Evolutionary conservation across 1,140 invertebrate species (phyloP), one percentile per base, ranked within the genome.

Genomic region (Ditylenchus dipsaci): DNA sequence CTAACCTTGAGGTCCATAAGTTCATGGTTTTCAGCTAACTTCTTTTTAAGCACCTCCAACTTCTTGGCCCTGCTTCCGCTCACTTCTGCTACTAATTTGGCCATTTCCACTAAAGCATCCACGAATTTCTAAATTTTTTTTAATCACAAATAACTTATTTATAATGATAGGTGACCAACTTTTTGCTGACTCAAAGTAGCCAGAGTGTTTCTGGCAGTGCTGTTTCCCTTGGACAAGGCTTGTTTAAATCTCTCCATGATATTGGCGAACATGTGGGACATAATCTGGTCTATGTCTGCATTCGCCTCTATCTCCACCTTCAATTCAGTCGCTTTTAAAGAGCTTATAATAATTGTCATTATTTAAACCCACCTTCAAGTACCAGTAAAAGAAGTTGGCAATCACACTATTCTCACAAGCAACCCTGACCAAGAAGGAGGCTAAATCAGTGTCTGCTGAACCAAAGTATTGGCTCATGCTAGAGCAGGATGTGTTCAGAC

Each of bases 301-400:
- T 76, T 83, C 1, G 75, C 78, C 61, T 80, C 80, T 3, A 81
- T 63, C 68, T 80, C 78, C 7, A 83, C 81, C 66, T 82, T 83
- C 19, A 80, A 49, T 43, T 15, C 19, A 69, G 65, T 15, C 17
- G 19, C 1, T 21, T 21, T 21, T 13, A 65, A 13, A 5, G 8
- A n/a, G n/a, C 29, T 38, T 23, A 53, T 13, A 21, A 8, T 69
- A 19, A 17, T 69, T 68, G 15, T 21, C 17, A 29, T 19, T 69
- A 42, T 69, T 72, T 47, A 27, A 23, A 68, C 47, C 11, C 30
- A 59, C 11, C 11, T n/a, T 19, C 59, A 43, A 19, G 79, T 84
- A 89, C 95, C 95, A 98, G 84, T 92, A 97, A 74, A 98, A 89
- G 85, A 95, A 97, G 86, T 96, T 97, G 49, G 93, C 92, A 58